Base-by-base conservation (phyloP, 2,888 invertebrate genomes). In the Chorisops tibialis region DNA sequence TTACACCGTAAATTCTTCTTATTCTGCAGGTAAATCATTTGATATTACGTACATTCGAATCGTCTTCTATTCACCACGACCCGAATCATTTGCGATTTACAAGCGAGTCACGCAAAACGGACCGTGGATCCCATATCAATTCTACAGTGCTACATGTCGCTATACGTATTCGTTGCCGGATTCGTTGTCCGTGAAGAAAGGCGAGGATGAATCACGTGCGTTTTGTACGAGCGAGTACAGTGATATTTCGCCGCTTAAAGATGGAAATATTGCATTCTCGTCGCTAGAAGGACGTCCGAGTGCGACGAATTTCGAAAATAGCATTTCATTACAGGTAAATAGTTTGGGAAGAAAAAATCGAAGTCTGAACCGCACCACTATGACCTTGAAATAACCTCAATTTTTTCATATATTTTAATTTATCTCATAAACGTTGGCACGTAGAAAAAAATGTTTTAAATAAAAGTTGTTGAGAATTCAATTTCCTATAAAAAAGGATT, bases 221-320 rank as follows among this genome's bases (percentile, higher is more conserved):
- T 84, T 98, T n/a, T 99, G 99, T 75, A 96, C 93, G n/a, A 91
- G 94, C 65, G 97, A 97, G 74, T 98, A 93, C 79, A 96, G 96
- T 4, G 98, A 98, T 73, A 96, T 99, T 68, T 95, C 96, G 0
- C 98, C 98, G 0, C 79, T 98, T 64, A 88, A 91, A 2, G 96
- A 93, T 14, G 98, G 96, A 16, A 94, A 93, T 73, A 93, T 97
- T 5, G 91, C 94, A 7, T 98, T 97, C 79, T 92, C 95, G 11
- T 96, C 97, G 0, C 81, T 97, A 2, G 96, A 96, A 76, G 95
- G 96, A 47, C 81, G 99, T 67, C 97, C 97, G 0, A 93, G 94
- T 5, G 94, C 95, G 12, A 90, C 89, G 71, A 86, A 89, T 63
- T 99, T 97, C 73, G 97, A 97, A 71, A 87, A 88, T 64, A 96